Evolutionary conservation across 2,888 invertebrate species (phyloP).

Genomic region (Epirrita christyi): DNA sequence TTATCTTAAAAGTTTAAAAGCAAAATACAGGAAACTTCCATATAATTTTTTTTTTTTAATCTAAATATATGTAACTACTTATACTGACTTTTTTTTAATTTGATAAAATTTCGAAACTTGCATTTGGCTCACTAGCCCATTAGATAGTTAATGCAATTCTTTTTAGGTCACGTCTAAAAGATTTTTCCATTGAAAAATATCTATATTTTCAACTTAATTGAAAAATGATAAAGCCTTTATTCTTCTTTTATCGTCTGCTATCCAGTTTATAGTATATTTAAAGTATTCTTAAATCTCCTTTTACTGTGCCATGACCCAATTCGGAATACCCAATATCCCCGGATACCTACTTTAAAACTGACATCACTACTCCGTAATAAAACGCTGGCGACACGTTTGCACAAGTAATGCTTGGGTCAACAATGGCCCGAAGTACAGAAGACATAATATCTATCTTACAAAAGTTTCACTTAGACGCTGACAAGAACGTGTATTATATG

Average conservation of each 20-base stretch:
- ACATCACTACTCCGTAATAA: constrained; percentile 52
- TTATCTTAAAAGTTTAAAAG: too few relatives aligned
- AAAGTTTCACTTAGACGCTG: constrained; percentile 11
- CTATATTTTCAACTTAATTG: background rate
- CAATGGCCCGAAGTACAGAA: constrained; percentile 41
- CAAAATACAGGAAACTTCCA: too few relatives aligned
- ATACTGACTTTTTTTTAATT: too few relatives aligned
- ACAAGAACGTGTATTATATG: background rate
- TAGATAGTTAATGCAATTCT: too few relatives aligned
- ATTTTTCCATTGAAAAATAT: background rate
- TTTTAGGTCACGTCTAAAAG: too few relatives aligned
- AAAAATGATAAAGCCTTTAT: background rate
- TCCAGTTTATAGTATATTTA: too few relatives aligned
- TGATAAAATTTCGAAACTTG: too few relatives aligned
- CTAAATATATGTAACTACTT: too few relatives aligned
- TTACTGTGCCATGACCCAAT: background rate
- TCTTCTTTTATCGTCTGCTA: too few relatives aligned
- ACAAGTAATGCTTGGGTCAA: constrained; percentile 78
- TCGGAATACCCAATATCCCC: constrained; percentile 11
- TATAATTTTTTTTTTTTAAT: too few relatives aligned
- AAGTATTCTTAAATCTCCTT: too few relatives aligned
- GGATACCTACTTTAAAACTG: constrained; percentile 34
- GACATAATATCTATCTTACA: background rate
- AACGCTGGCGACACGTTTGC: constrained; percentile 67
- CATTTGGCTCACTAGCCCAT: too few relatives aligned